phyloP scores from a whole-genome alignment of 2,888 invertebrate species.

The Brachylomia viminalis region DNA sequence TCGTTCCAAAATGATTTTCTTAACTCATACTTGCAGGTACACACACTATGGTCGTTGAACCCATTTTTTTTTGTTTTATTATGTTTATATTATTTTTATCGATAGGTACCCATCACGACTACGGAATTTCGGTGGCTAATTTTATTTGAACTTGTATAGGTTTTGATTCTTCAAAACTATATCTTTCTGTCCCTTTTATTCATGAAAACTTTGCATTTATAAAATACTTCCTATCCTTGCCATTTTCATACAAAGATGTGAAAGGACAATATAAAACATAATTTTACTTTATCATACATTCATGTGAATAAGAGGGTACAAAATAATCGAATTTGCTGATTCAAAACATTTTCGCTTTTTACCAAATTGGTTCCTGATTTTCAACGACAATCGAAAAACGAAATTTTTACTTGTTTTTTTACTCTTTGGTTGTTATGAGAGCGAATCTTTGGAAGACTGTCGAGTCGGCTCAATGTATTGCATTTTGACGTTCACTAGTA shows the following conservation, averaged over 20 bases:
- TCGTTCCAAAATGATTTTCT: no score
- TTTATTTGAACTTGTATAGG: neutral
- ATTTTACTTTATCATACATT: conserved; percentile 24
- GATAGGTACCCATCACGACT: no score
- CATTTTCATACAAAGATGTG: neutral
- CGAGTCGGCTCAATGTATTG: conserved; percentile 59
- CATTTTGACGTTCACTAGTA: conserved; percentile 54
- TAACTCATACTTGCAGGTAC: no score
- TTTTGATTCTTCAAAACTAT: conserved; percentile 5
- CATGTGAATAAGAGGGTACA: conserved; percentile 27
- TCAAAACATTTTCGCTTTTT: conserved; percentile 8
- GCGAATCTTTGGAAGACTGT: conserved; percentile 28
- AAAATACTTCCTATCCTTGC: neutral
- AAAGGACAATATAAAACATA: conserved; percentile 3
- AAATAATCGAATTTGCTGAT: conserved; percentile 8
- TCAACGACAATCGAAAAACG: conserved; percentile 38
- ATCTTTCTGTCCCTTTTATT: conserved; percentile 14
- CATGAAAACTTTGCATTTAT: conserved; percentile 25
- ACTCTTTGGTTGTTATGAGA: conserved; percentile 35
- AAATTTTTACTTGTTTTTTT: conserved; percentile 17
- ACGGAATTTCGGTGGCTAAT: neutral
- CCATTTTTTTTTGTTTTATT: no score
- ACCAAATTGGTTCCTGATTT: neutral
- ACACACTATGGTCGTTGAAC: no score
- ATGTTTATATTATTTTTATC: no score